Evolutionary conservation across 2,888 invertebrate species (phyloP), one percentile per base, ranked within the genome.

Genomic region (Lasioglossum figueresi): DNA sequence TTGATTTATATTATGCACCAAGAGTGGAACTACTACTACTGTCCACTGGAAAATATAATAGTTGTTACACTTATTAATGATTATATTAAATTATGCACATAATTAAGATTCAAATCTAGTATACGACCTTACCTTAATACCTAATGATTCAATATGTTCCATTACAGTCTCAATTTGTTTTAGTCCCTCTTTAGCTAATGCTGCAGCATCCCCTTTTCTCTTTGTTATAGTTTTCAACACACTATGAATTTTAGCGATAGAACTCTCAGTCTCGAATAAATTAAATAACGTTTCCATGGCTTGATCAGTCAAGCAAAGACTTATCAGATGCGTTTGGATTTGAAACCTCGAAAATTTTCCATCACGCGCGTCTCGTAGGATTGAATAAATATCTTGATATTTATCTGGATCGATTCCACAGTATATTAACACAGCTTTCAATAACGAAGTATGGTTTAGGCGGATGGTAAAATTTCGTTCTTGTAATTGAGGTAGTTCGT

Each of bases 371-470:
- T 96, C 95, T n/a, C 95, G 94, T 31, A 96, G 93, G 83, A 95
- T 95, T 40, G 93, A 93, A 90, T 95, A 95, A 78, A 96, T 95
- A 86, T 96, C 95, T 75, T 95, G 94, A 91, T 96, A 96, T 86
- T 97, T 97, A 76, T 96, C 96, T 37, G 96, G 96, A 14, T 98
- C 97, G 6, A 99, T 97, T 6, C 98, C 98, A 92, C 97, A 98
- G 86, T 98, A 97, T 79, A 98, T 95, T 19, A 99, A 95, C 81
- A 99, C 96, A 0, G 98, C 97, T 89, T 97, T 96, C 83, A 98
- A 93, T 10, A 99, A 94, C 63, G 96, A 96, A 0, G 97, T 97
- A 92, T 99, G 98, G 94, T 98, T 98, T 84, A 99, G 94, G 79
- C 97, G 96, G 80, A 98, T 96, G 14, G 96, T 95, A 81, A 97